phyloP scores from a whole-genome alignment of 2,113 vertebrate genomes.

The Cyanoderma ruficeps region DNA sequence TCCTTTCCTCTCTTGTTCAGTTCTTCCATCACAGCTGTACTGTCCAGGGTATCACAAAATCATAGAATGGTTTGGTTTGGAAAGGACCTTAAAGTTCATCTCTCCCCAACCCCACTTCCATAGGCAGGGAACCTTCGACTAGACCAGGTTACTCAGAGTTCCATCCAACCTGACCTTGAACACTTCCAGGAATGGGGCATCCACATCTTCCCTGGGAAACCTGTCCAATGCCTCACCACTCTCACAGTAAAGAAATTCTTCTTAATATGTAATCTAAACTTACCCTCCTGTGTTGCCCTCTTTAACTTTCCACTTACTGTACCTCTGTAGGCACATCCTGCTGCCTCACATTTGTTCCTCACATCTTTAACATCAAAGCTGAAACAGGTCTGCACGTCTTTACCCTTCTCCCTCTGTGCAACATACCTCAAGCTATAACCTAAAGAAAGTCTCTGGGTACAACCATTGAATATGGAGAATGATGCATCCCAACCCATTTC shows the following conservation, averaged over 20 bases:
- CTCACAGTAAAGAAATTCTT: not conserved
- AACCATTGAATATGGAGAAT: not conserved
- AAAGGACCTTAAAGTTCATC: not conserved
- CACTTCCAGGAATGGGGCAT: not conserved
- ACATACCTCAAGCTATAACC: not conserved
- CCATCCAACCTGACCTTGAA: not conserved
- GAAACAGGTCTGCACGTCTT: not conserved
- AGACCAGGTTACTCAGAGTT: not conserved
- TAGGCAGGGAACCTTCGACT: not conserved
- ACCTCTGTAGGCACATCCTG: not conserved
- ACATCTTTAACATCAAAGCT: not conserved
- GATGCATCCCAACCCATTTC: not conserved
- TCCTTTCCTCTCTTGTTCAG: not conserved
- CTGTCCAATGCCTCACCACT: not conserved
- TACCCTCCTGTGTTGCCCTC: not conserved
- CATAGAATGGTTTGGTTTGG: not conserved
- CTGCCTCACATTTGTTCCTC: not conserved
- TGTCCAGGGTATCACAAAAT: not conserved
- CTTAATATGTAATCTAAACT: not conserved
- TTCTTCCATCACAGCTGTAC: not conserved
- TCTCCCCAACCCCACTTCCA: fast-evolving
- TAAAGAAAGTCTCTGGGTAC: not conserved
- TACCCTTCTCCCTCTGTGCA: not conserved
- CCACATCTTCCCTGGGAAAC: not conserved
- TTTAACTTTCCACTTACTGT: not conserved